A percentile compares a stretch with the other conserved stretches of the same genome.
These are phyloP conservation scores for Malurus cyaneus DNA, from an alignment of 2,113 vertebrate genomes.

Conservation along the genomic window DNA sequence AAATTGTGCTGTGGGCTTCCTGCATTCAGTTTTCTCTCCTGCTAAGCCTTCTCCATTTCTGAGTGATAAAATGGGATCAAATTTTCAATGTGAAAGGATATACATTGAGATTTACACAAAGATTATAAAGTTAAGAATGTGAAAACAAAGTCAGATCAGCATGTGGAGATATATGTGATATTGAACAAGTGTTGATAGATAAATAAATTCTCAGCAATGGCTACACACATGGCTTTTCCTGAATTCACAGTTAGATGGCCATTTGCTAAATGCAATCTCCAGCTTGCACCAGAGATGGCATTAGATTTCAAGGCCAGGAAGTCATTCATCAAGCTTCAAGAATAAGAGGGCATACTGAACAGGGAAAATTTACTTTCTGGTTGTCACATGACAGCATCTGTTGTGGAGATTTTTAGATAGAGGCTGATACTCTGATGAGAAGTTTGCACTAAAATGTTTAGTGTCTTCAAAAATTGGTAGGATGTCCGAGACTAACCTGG, in stretches of 20 bases:
- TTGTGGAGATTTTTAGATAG: not conserved
- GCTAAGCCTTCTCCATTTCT: not conserved
- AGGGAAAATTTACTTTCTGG: not conserved
- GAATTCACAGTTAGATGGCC: not conserved
- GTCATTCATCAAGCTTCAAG: fast-evolving
- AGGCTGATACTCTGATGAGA: not conserved
- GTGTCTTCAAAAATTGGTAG: not conserved
- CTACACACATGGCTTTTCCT: not conserved
- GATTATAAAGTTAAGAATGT: not conserved
- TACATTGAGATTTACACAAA: not conserved
- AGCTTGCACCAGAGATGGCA: not conserved
- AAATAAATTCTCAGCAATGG: not conserved
- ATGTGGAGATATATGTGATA: not conserved
- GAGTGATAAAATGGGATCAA: not conserved
- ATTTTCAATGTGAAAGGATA: not conserved
- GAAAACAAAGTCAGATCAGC: not conserved
- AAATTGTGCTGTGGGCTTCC: not conserved
- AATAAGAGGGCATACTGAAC: not conserved
- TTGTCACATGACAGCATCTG: not conserved
- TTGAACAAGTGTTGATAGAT: not conserved
- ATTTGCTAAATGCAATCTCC: not conserved
- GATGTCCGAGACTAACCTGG: not conserved
- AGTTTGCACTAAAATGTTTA: not conserved
- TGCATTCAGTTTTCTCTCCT: not conserved
- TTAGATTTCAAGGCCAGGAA: not conserved